phyloP scores from a whole-genome alignment of 2,888 invertebrate species.

The Patella ulyssiponensis region DNA sequence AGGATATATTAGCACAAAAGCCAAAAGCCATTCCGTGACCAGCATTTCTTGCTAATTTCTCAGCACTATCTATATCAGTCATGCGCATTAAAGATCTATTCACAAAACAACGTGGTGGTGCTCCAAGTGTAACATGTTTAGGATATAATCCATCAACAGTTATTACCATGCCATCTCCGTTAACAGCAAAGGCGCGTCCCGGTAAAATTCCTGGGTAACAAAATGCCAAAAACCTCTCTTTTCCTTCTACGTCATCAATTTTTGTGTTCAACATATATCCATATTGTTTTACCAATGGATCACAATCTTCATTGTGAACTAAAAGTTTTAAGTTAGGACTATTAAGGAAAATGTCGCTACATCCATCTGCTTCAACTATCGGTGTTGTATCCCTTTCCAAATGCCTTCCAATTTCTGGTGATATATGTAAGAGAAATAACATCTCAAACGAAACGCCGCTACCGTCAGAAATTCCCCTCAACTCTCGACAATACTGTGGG shows the following conservation, averaged over 20 bases:
- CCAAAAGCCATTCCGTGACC: slow-evolving; percentile 12
- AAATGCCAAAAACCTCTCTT: slow-evolving; percentile 17
- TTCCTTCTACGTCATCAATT: slow-evolving; percentile 21
- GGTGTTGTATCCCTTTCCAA: not conserved
- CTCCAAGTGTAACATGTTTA: not conserved
- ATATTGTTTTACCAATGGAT: slow-evolving; percentile 12
- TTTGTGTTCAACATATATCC: slow-evolving; percentile 17
- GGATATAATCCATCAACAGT: slow-evolving; percentile 3
- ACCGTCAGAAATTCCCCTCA: slow-evolving; percentile 23
- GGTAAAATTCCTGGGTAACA: slow-evolving; percentile 22
- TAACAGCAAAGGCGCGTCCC: slow-evolving; percentile 7
- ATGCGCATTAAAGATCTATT: slow-evolving; percentile 18
- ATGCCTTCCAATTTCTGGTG: slow-evolving; percentile 17
- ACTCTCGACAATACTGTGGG: slow-evolving; percentile 29
- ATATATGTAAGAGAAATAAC: slow-evolving; percentile 22
- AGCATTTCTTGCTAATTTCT: not conserved
- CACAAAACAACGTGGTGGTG: slow-evolving; percentile 12
- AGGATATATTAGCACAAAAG: slow-evolving; percentile 12
- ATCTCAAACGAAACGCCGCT: slow-evolving; percentile 26
- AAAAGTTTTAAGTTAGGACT: slow-evolving; percentile 25
- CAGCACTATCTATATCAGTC: slow-evolving; percentile 3
- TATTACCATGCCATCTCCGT: slow-evolving; percentile 13
- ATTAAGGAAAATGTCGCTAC: slow-evolving; percentile 25
- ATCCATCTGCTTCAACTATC: slow-evolving; percentile 18
- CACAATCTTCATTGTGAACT: slow-evolving; percentile 29